Base-by-base conservation (phyloP, 2,888 invertebrate genomes). In the Pomacea canaliculata region DNA sequence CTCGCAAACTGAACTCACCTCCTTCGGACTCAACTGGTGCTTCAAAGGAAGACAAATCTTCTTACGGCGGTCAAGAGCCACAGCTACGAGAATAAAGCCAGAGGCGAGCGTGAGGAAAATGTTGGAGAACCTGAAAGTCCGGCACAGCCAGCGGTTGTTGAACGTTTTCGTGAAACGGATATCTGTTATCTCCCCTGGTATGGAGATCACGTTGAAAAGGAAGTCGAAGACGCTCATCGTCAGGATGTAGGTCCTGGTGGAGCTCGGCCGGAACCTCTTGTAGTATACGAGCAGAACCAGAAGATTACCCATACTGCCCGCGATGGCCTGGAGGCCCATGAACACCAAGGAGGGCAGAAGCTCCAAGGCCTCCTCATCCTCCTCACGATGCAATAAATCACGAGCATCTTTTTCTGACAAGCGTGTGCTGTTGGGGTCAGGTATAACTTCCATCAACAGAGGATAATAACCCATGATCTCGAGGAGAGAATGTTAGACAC, bases 1-100 rank as follows among this genome's bases (percentile, higher is more conserved):
- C 37, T 37, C 0, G 37, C 37, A 0, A 23, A 37, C 37, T 37
- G 51, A 56, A 10, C 51, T 56, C 51, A 56, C 51, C 51, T 56
- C 51, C 51, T 56, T 56, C 8, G 51, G 51, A 56, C 51, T 79
- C 71, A 83, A 79, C 73, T 81, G 81, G 16, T 70, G 77, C 12
- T 80, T 80, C 68, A 85, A 83, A 13, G 87, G 85, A 23, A 74
- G 78, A 68, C 85, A 86, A 59, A 87, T 83, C 68, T 83, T 79
- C n/a, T 85, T 70, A 71, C 84, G 84, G n/a, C 86, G 71, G 70
- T 85, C 86, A 16, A 83, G 80, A 7, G 86, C 84, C 73, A 87
- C 85, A 1, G 84, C 82, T 2, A 84, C 80, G 27, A 87, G 80
- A 48, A 84, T 83, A 67, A 87, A 80, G 3, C 84, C 87, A 7